Evolutionary conservation across 2,797 vertebrate species (phyloP).

Genomic region (Spinus olivaceus): DNA sequence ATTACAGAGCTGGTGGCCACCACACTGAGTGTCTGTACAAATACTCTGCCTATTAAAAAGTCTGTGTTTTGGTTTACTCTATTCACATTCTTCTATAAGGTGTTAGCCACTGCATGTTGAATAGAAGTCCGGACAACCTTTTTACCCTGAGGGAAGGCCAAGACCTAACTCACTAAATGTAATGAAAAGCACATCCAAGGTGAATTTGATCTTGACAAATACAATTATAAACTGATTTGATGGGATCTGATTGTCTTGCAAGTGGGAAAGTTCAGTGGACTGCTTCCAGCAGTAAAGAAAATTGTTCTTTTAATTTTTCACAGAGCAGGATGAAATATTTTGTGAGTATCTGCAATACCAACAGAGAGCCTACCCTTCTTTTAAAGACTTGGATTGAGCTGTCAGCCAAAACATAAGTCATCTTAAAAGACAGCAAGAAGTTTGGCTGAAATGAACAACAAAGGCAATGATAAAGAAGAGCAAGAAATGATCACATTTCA

Average conservation of each 20-base stretch:
- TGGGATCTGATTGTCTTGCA: neutral
- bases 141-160: neutral
- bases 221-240: neutral
- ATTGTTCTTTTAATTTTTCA: neutral
- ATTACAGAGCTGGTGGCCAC: neutral
- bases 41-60: neutral
- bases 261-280: neutral
- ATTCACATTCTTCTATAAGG: neutral
- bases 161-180: neutral
- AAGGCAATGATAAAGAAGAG: neutral
- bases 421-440: neutral
- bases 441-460: neutral
- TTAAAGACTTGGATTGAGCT: neutral
- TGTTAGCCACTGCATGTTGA: neutral
- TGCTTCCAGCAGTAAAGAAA: neutral
- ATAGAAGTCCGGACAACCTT: neutral
- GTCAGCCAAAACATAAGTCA: neutral
- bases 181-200: neutral
- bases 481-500: fast-evolving
- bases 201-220: neutral
- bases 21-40: neutral
- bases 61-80: neutral
- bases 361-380: neutral
- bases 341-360: neutral
- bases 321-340: neutral